Conservation (phyloP, 1,140 invertebrate genomes). For the Myzus persicae region DNA sequence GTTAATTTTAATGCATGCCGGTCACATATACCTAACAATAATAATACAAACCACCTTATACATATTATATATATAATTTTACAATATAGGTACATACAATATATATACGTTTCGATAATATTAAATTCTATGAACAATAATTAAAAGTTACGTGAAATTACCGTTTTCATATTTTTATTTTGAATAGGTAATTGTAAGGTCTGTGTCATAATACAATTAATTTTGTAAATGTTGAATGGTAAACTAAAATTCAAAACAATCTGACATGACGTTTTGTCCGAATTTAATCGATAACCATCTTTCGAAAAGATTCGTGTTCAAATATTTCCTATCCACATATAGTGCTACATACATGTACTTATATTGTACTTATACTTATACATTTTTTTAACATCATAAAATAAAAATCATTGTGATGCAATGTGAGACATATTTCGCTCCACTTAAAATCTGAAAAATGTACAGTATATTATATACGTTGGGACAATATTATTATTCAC, state of each 20-base stretch:
- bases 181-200: too few relatives aligned
- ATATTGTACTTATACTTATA: too few relatives aligned
- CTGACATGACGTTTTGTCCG: neutral
- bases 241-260: neutral
- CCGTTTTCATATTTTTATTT: too few relatives aligned
- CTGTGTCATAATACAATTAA: too few relatives aligned
- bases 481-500: neutral
- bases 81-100: too few relatives aligned
- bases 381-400: neutral
- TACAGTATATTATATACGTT: neutral
- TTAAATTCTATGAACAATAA: too few relatives aligned
- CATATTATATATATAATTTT: too few relatives aligned
- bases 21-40: too few relatives aligned
- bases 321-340: neutral
- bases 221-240: neutral
- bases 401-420: neutral
- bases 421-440: neutral
- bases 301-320: neutral
- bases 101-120: too few relatives aligned
- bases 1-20: too few relatives aligned
- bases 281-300: neutral
- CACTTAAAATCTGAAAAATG: neutral
- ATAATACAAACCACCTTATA: too few relatives aligned
- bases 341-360: neutral
- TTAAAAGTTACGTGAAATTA: too few relatives aligned